Conservation (phyloP, 2,113 vertebrate species). For the Helogale parvula region DNA sequence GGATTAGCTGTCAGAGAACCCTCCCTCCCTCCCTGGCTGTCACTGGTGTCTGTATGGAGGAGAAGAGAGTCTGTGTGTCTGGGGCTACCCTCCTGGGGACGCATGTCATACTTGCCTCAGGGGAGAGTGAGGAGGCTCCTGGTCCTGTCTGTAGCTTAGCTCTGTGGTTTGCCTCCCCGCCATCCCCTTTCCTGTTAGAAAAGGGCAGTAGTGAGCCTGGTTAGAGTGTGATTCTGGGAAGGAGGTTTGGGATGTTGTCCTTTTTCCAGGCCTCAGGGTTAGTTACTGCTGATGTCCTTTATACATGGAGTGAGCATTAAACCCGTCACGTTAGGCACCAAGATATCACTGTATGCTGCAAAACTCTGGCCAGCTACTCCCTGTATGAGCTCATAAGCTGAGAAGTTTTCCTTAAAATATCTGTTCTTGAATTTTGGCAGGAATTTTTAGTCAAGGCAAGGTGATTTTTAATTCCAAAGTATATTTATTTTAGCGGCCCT, state of each 20-base stretch:
- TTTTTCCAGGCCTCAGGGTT: background rate
- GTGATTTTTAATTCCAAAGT: background rate
- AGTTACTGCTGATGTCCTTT: background rate
- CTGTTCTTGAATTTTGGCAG: background rate
- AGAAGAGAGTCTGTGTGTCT: background rate
- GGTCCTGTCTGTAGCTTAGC: background rate
- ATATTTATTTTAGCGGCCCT: background rate
- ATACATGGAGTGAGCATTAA: background rate
- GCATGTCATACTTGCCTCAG: background rate
- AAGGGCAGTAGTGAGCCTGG: background rate
- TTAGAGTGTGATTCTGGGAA: background rate
- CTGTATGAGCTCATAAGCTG: background rate
- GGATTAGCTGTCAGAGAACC: background rate
- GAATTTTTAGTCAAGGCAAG: background rate
- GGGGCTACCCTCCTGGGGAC: background rate
- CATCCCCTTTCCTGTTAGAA: background rate
- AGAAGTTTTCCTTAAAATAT: background rate
- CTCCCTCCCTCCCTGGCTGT: no score
- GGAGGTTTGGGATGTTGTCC: no score
- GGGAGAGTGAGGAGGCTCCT: background rate
- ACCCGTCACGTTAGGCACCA: background rate
- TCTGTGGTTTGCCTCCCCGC: background rate
- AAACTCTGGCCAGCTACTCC: background rate
- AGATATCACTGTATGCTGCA: background rate
- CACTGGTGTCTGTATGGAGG: background rate